Evolutionary conservation across 2,113 vertebrate genomes (phyloP).

Genomic region (Semicossyphus pulcher): DNA sequence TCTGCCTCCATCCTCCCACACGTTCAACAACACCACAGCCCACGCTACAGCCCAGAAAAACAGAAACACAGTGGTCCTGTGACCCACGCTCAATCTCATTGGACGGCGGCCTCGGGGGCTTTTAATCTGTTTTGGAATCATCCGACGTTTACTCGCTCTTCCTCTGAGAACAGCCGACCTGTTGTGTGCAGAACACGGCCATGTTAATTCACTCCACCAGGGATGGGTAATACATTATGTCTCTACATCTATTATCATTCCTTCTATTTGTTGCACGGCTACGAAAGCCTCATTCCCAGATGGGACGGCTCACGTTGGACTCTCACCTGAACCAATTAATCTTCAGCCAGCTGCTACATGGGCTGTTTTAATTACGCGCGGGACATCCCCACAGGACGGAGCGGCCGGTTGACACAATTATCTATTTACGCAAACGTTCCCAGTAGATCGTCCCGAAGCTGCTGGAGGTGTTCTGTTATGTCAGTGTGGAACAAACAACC

Average conservation of each 20-base stretch:
- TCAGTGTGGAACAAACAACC: constrained; percentile 30
- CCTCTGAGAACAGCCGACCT: constrained; percentile 39
- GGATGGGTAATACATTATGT: constrained; percentile 42
- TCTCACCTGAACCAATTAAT: constrained; percentile 74
- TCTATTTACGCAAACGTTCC: constrained; percentile 32
- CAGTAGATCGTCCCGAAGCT: constrained; percentile 9
- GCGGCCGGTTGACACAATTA: constrained; percentile 48
- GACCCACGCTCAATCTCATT: constrained; percentile 4
- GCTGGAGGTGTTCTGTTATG: constrained; percentile 13
- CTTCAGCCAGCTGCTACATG: constrained; percentile 66
- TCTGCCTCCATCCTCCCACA: not conserved
- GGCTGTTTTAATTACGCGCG: constrained; percentile 66
- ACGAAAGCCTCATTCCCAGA: constrained; percentile 45
- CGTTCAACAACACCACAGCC: constrained; percentile 15
- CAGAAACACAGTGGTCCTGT: constrained; percentile 28
- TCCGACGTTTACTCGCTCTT: constrained; percentile 26
- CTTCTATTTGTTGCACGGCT: constrained; percentile 55
- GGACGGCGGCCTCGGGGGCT: constrained; percentile 2
- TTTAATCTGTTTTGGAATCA: constrained; percentile 61
- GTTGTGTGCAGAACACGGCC: constrained; percentile 38
- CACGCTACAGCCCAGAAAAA: constrained; percentile 20
- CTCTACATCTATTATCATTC: constrained; percentile 54
- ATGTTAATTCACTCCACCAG: constrained; percentile 55
- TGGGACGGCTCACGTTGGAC: constrained; percentile 36
- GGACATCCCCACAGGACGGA: constrained; percentile 25